Base-by-base conservation (phyloP, 2,113 vertebrate genomes). In the Petroica traversi region DNA sequence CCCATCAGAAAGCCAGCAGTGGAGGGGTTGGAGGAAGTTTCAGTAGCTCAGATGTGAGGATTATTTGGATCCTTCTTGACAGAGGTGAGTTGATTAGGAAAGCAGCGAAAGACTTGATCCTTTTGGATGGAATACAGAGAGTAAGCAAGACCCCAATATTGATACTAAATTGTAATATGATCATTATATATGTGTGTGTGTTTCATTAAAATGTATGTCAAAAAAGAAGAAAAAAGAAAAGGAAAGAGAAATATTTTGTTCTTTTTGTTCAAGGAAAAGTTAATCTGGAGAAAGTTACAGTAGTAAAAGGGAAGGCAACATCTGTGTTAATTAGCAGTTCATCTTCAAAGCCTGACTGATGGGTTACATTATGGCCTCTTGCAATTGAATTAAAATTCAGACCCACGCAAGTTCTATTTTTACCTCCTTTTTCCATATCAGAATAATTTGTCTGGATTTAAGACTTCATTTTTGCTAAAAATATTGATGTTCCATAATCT, bases 301-400 rank as follows among this genome's bases (percentile, higher is more conserved):
- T 87, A 89, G 51, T 91, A 84, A 67, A 91, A 96, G 51, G 8
- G 49, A 96, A 93, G 81, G 66, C 59, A 86, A 93, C 61, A 87
- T 94, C 95, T 94, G 66, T 92, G 80, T 89, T 95, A 96, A 96
- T 96, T 95, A 95, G 93, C 88, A 89, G 66, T 92, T 96, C 58
- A 67, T 94, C 89, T 96, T 95, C 89, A 85, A 72, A 76, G 48
- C 74, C 75, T 95, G 84, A 95, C 69, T 79, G 72, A 89, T 83
- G 45, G 67, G 57, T 92, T 95, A 85, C 64, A 87, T 88, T 94
- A 91, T 91, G 63, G 54, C 73, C 38, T 67, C 51, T 74, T 77
- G 68, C 91, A 90, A 73, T 62, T 83, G 40, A 94, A 95, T 93
- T 93, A 85, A 63, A 63, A 90, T 84, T 92, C 80, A 88, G 55